These are phyloP conservation scores for Apostichopus leukothele DNA, from an alignment of 53 echinoderm and acorn worm species.

Conservation along the genomic window DNA sequence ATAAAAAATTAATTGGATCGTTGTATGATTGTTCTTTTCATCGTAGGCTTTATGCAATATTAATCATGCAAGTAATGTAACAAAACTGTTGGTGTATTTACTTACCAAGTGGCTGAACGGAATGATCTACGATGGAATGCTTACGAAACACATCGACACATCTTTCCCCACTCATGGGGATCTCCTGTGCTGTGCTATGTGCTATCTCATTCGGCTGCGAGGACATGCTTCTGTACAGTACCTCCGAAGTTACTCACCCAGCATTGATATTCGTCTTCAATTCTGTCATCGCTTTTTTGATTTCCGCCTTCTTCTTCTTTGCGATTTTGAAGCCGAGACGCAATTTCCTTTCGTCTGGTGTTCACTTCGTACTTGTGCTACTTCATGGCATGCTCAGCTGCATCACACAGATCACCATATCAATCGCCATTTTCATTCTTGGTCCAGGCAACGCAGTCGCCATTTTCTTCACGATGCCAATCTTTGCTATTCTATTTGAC, in stretches of 20 bases:
- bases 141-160: too few relatives aligned
- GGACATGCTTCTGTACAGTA: not conserved
- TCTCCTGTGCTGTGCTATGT: not conserved
- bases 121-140: too few relatives aligned
- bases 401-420: slow-evolving; percentile 14
- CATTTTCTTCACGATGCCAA: slow-evolving; percentile 30
- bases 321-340: not conserved
- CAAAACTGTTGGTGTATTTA: too few relatives aligned
- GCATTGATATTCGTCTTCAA: slow-evolving; percentile 6
- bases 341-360: not conserved
- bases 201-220: not conserved
- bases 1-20: too few relatives aligned
- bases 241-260: not conserved
- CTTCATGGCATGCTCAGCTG: slow-evolving; percentile 10
- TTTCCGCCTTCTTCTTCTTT: not conserved
- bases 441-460: slow-evolving; percentile 37
- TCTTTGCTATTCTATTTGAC: not conserved
- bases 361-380: not conserved
- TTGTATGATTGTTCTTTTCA: too few relatives aligned
- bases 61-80: too few relatives aligned
- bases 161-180: not conserved
- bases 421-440: not conserved
- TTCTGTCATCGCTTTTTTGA: not conserved
- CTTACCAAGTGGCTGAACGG: too few relatives aligned
- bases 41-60: too few relatives aligned